Percentiles rank a stretch among this genome's conserved stretches.
Conservation (phyloP, 2,797 vertebrate genomes). For the Synanceia verrucosa region DNA sequence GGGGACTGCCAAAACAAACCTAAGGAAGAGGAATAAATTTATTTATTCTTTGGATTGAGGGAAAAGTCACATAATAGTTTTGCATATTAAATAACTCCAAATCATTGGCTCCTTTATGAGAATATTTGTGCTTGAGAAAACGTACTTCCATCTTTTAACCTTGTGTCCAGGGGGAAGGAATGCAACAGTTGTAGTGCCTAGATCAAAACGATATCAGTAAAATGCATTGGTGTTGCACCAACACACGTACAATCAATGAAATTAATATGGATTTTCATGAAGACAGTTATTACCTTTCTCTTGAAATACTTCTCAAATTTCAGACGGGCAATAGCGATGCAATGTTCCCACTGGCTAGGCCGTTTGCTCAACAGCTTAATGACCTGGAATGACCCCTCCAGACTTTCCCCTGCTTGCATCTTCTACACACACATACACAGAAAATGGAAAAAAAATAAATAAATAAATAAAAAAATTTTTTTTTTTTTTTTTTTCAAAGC, state of each 20-base stretch:
- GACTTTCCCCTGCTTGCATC: constrained; percentile 91
- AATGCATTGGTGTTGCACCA: not conserved
- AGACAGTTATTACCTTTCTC: constrained; percentile 87
- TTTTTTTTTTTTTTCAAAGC: not conserved
- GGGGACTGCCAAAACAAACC: constrained; percentile 99
- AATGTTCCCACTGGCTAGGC: constrained; percentile 91
- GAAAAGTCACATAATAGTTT: not conserved
- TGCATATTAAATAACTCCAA: not conserved
- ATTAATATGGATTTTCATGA: not conserved
- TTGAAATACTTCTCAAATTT: constrained; percentile 99
- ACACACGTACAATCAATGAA: not conserved
- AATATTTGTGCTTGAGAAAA: constrained; percentile 34
- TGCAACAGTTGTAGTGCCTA: constrained; percentile 96
- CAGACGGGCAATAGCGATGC: constrained; percentile 89
- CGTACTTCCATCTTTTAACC: constrained; percentile 98
- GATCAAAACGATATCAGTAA: constrained; percentile 10
- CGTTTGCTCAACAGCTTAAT: constrained; percentile 93
- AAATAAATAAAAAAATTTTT: not conserved
- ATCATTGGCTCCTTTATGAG: not conserved
- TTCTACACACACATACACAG: constrained; percentile 80
- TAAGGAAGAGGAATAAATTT: constrained; percentile 64
- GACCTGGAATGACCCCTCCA: constrained; percentile 97
- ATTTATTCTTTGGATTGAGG: not conserved
- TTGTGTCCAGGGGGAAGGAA: constrained; percentile 95
- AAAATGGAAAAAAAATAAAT: too few relatives aligned